Conservation (phyloP, 2,113 vertebrate genomes). For the Colaptes auratus region DNA sequence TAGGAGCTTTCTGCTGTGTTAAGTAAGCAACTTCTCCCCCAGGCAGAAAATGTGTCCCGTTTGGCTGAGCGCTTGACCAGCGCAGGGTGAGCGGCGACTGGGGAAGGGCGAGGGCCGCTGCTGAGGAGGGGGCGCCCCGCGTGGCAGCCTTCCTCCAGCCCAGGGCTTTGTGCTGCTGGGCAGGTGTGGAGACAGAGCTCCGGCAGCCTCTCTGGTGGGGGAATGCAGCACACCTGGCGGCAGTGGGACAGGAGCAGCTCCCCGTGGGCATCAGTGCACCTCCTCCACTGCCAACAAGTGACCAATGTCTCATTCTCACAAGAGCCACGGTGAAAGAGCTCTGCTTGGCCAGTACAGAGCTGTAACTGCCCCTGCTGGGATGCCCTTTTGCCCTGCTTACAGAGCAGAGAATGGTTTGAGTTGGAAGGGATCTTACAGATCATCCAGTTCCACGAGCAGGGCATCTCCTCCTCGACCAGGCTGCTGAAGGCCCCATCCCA, state of each 20-base stretch:
- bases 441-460: too few relatives aligned
- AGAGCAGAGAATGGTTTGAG: neutral
- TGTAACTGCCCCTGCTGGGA: neutral
- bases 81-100: neutral
- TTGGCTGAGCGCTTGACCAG: constrained; percentile 38
- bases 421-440: too few relatives aligned
- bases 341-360: neutral
- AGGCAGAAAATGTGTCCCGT: constrained; percentile 24
- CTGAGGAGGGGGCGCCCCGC: neutral
- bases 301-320: neutral
- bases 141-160: neutral
- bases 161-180: neutral
- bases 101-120: neutral
- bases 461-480: too few relatives aligned
- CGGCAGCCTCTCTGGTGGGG: neutral
- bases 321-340: neutral
- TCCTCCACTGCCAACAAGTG: neutral
- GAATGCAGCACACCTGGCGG: accelerated
- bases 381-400: neutral
- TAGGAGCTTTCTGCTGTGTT: constrained; percentile 34
- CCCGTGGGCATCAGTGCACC: neutral
- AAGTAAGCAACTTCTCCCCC: constrained; percentile 17
- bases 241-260: neutral
- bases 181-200: neutral
- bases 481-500: too few relatives aligned